These are phyloP conservation scores for Nemoura dubitans DNA, from an alignment of 2,888 invertebrate genomes.

Conservation along the genomic window DNA sequence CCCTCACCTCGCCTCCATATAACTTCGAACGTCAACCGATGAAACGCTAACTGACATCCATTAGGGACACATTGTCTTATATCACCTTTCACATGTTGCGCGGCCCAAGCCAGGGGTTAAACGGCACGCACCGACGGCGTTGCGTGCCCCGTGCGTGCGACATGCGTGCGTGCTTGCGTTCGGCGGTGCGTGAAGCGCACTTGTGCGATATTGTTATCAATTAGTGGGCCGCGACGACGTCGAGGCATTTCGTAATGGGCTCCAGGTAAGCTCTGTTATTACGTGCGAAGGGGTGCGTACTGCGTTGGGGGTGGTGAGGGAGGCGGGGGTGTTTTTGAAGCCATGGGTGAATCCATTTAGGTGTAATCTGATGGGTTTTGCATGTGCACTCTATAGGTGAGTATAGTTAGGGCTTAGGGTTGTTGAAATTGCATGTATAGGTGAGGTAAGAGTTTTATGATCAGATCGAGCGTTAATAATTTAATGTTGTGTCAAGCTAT, in stretches of 20 bases:
- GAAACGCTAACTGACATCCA: constrained; percentile 12
- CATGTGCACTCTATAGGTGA: not conserved
- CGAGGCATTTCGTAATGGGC: not conserved
- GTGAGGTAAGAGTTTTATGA: not conserved
- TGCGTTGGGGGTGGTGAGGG: too few relatives aligned
- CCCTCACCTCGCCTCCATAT: not conserved
- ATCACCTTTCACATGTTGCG: not conserved
- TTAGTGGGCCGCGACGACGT: not conserved
- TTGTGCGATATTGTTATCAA: constrained; percentile 7
- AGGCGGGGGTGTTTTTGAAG: not conserved
- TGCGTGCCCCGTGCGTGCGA: not conserved
- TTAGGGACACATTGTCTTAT: not conserved
- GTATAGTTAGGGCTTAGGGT: not conserved
- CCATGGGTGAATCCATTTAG: not conserved
- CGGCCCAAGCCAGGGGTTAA: constrained; percentile 12
- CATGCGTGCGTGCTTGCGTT: not conserved
- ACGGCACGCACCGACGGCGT: not conserved
- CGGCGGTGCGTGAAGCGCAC: not conserved
- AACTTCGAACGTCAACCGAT: not conserved
- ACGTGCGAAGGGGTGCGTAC: not conserved
- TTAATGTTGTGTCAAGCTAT: not conserved
- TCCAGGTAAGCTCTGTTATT: not conserved
- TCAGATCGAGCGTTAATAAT: not conserved
- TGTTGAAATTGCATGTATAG: not conserved
- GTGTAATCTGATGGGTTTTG: not conserved